Evolutionary conservation across 2,113 vertebrate species (phyloP), one percentile per base, ranked within the genome.

Genomic region (Caranx melampygus): DNA sequence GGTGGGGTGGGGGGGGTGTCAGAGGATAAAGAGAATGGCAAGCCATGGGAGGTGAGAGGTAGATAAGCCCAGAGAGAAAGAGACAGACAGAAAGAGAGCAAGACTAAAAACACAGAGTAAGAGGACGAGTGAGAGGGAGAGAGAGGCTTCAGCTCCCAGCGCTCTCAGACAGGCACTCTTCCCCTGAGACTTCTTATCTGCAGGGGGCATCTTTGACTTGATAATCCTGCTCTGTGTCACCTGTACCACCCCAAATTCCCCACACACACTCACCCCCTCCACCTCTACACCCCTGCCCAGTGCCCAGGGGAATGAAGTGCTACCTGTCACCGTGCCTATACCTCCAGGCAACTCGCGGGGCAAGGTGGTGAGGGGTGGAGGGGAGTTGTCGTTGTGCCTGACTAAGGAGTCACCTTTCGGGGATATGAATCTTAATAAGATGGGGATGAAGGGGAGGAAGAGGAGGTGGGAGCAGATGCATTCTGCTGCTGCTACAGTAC

Each of bases 381-480:
- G 85, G 72, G 83, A 44, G 74, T 84, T 93, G 91, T 92, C 87
- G 90, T 81, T 37, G 63, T 90, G 90, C 94, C 93, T 90, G 78
- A 93, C 92, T 91, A 92, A 94, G 90, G 93, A 95, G 94, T 95
- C 95, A 95, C 95, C 94, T 94, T 94, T 95, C 83, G 71, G 88
- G 93, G 93, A 94, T 94, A 93, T 94, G 94, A 95, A 95, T 95
- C 93, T 93, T 94, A 95, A 95, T 95, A 89, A 93, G 92, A 73
- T 88, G 84, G 81, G 80, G 79, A 75, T 71, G 86, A 79, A 70
- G 64, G 55, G 52, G 62, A 42, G 63, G 47, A 33, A n/a, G 72
- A 55, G 79, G 71, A 62, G 80, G 58, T 34, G 72, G 58, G 54
- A 78, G 84, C 75, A 83, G 81, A 81, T 81, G 74, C 85, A 79